Percentiles rank a stretch among this genome's conserved stretches.
Conservation (phyloP, 2,113 vertebrate species). For the Pao palembangensis region DNA sequence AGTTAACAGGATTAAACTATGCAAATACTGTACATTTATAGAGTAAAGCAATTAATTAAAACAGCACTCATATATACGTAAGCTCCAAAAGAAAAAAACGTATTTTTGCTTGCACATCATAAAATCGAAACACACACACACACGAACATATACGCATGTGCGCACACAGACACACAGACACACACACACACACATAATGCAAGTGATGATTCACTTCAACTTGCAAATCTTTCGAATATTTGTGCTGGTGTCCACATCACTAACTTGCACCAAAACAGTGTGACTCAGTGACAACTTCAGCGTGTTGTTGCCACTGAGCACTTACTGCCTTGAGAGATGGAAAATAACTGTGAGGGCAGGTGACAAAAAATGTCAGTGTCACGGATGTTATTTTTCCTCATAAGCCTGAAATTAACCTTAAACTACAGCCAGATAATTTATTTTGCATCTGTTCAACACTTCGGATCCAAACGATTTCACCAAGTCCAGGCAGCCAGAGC, state of each 20-base stretch:
- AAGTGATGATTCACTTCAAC: too few relatives aligned
- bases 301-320: constrained; percentile 19
- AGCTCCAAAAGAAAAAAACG: not conserved
- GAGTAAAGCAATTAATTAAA: not conserved
- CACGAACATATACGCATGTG: constrained; percentile 26
- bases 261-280: constrained; percentile 6
- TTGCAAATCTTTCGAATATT: not conserved
- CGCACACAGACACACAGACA: not conserved
- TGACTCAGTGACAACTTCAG: constrained; percentile 21
- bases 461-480: too few relatives aligned
- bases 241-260: not conserved
- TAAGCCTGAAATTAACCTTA: too few relatives aligned
- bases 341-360: not conserved
- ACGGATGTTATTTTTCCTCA: not conserved
- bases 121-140: not conserved
- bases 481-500: too few relatives aligned
- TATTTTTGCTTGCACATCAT: too few relatives aligned
- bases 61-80: not conserved
- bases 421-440: too few relatives aligned
- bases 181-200: too few relatives aligned
- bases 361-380: not conserved
- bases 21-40: constrained; percentile 25
- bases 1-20: constrained; percentile 31
- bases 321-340: constrained; percentile 6
- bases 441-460: too few relatives aligned